Evolutionary conservation across 2,888 invertebrate species (phyloP).

Genomic region (Gnatocerus cornutus): DNA sequence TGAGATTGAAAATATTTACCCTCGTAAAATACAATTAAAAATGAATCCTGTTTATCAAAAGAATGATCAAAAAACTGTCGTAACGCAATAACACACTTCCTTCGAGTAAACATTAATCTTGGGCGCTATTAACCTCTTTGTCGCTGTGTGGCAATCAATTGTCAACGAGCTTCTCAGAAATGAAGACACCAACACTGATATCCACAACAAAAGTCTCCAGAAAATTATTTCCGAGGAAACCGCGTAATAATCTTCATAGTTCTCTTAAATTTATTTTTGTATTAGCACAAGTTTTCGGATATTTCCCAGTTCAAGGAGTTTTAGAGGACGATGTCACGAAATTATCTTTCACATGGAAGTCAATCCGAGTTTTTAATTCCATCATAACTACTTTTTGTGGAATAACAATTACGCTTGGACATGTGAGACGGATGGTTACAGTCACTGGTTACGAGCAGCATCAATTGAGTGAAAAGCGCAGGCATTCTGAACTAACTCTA

Average conservation of each 20-base stretch:
- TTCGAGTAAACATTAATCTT: not conserved
- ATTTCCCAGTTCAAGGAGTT: conserved; percentile 41
- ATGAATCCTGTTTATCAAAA: not conserved
- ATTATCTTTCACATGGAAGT: conserved; percentile 33
- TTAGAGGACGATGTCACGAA: not conserved
- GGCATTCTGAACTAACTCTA: too few relatives aligned
- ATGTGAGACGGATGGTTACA: conserved; percentile 20
- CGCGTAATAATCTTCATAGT: conserved; percentile 24
- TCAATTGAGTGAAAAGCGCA: conserved; percentile 27
- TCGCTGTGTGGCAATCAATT: not conserved
- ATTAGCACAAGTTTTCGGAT: conserved; percentile 42
- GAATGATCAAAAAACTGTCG: not conserved
- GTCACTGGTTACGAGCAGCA: conserved; percentile 25
- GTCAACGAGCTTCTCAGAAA: too few relatives aligned
- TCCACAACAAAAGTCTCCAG: too few relatives aligned
- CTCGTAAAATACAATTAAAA: too few relatives aligned
- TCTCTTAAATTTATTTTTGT: conserved; percentile 38
- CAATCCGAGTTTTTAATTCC: conserved; percentile 32
- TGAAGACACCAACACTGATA: too few relatives aligned
- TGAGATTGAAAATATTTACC: too few relatives aligned
- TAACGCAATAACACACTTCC: not conserved
- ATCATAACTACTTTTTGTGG: conserved; percentile 19
- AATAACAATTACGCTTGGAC: conserved; percentile 3
- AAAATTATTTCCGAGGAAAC: not conserved
- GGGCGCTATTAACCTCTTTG: conserved; percentile 5